These are phyloP conservation scores for Melanargia galathea DNA, from an alignment of 2,888 invertebrate genomes.

Conservation along the genomic window DNA sequence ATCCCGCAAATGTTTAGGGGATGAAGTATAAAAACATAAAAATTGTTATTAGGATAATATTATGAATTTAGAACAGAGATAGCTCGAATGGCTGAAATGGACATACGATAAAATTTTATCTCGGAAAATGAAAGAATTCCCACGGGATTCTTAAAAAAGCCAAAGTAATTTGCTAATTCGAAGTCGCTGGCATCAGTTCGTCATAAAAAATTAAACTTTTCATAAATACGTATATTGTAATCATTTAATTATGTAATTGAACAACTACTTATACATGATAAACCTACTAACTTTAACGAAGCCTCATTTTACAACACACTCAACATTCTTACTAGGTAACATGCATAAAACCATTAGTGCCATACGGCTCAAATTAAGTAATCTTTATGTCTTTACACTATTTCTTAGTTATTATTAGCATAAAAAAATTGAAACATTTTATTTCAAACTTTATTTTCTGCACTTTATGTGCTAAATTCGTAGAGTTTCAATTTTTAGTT, in stretches of 20 bases:
- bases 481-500: background rate
- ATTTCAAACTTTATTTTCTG: background rate
- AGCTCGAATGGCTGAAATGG: too few relatives aligned
- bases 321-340: background rate
- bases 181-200: too few relatives aligned
- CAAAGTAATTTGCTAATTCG: too few relatives aligned
- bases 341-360: background rate
- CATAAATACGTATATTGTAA: too few relatives aligned
- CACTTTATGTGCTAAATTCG: background rate
- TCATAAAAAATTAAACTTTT: too few relatives aligned
- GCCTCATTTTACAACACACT: slow-evolving; percentile 3
- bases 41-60: too few relatives aligned
- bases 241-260: slow-evolving; percentile 1
- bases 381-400: slow-evolving; percentile 1
- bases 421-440: background rate
- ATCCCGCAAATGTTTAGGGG: too few relatives aligned
- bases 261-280: slow-evolving; percentile 2
- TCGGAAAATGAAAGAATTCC: too few relatives aligned
- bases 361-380: slow-evolving; percentile 7
- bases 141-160: too few relatives aligned
- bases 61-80: too few relatives aligned
- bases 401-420: background rate
- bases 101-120: too few relatives aligned
- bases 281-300: background rate
- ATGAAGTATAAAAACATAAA: too few relatives aligned